These are phyloP conservation scores for Lepisosteus oculatus DNA, from an alignment of 2,113 vertebrate genomes.

Conservation along the genomic window DNA sequence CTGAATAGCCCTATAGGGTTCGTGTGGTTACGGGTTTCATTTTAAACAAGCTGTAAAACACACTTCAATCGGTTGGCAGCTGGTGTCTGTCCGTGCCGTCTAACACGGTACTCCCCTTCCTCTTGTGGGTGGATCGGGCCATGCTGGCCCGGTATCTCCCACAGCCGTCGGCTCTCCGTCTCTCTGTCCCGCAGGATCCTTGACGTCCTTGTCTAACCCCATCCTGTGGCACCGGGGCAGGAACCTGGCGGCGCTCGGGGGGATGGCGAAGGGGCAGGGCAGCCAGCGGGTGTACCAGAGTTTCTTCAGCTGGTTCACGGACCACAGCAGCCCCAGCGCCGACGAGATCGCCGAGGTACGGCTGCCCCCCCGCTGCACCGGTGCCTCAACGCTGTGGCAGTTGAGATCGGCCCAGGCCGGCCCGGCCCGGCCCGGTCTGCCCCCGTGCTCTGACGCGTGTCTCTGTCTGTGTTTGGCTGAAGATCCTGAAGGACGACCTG, in stretches of 20 bases:
- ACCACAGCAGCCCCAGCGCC: slow-evolving; percentile 66
- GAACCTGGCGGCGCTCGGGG: slow-evolving; percentile 61
- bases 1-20: too few relatives aligned
- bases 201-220: slow-evolving; percentile 68
- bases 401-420: not conserved
- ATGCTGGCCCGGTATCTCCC: too few relatives aligned
- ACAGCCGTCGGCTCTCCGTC: not conserved
- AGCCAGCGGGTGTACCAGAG: slow-evolving; percentile 62
- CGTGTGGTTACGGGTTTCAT: too few relatives aligned
- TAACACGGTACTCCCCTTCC: too few relatives aligned
- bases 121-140: too few relatives aligned
- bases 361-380: not conserved
- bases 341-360: slow-evolving; percentile 71
- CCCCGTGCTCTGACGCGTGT: not conserved
- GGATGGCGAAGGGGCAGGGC: slow-evolving; percentile 52
- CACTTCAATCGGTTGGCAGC: too few relatives aligned
- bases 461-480: slow-evolving; percentile 18
- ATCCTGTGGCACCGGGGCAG: slow-evolving; percentile 71
- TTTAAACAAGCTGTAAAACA: too few relatives aligned
- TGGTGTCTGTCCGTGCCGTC: too few relatives aligned
- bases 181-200: slow-evolving; percentile 43
- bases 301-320: slow-evolving; percentile 75
- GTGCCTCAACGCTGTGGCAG: not conserved
- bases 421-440: too few relatives aligned
- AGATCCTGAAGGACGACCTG: slow-evolving; percentile 74